Evolutionary conservation across 2,797 vertebrate species (phyloP), one percentile per base, ranked within the genome.

Genomic region (Sebastes glaucus): DNA sequence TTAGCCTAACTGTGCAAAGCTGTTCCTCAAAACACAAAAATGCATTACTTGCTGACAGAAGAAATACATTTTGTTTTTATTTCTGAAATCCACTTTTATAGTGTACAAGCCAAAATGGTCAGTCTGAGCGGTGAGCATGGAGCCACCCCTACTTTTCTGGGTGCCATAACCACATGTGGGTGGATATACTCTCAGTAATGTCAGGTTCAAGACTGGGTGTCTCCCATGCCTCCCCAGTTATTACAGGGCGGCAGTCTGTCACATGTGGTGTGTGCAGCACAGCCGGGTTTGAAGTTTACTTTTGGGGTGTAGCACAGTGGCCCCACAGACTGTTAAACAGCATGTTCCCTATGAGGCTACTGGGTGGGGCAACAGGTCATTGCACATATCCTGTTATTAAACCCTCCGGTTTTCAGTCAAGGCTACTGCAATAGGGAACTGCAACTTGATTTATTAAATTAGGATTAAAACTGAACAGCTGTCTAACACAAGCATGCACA

Each of bases 311-410:
- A 91, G 82, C 78, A 85, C 80, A 79, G 86, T 85, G 88, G 77
- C 84, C 91, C 89, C 89, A 82, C 91, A 87, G 81, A 81, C 83
- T 42, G 64, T 74, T 86, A 87, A 93, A 74, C 80, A 91, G 78
- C 86, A 89, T 82, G 87, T 87, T 90, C 81, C 76, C 84, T 61
- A 86, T 83, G 75, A 87, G 88, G 82, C 87, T 89, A 72, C 87
- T 81, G 92, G 92, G 92, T 92, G 93, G 89, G 90, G 92, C 88
- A 78, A 85, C 84, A 89, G 90, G 87, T 89, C 77, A 85, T 57
- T 77, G n/a, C 49, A 59, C 53, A 49, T 69, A 49, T 69, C 83
- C 85, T 94, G 65, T 89, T 90, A 91, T 92, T 92, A 92, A 78
- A 53, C 59, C 64, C 68, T 86, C 30, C 72, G 38, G 1, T 82